These are phyloP conservation scores for Bedellia somnulentella DNA, from an alignment of 2,888 invertebrate genomes.

Conservation along the genomic window DNA sequence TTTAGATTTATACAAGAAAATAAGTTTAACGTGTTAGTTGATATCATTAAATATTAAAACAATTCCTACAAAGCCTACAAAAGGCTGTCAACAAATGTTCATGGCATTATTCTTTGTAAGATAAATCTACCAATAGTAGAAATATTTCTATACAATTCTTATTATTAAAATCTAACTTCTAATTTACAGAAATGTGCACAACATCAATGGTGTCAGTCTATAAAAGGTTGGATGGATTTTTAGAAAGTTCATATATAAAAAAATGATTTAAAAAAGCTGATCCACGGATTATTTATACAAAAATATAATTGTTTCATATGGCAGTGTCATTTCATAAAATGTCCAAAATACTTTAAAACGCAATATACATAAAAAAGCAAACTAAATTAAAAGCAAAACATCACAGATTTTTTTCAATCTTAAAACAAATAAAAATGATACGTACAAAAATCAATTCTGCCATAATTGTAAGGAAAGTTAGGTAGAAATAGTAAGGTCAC, in stretches of 20 bases:
- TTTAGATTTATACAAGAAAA: constrained; percentile 1
- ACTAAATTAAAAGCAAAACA: constrained; percentile 30
- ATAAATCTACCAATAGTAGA: constrained; percentile 18
- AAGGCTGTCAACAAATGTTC: too few species aligned
- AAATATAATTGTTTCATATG: too few species aligned
- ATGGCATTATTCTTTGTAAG: constrained; percentile 25
- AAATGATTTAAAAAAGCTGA: constrained; percentile 19
- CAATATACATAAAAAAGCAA: constrained; percentile 8
- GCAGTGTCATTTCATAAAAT: constrained; percentile 2
- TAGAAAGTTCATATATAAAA: constrained; percentile 20
- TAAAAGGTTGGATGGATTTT: constrained; percentile 56
- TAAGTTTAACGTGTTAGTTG: too few species aligned
- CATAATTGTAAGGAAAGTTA: too few species aligned
- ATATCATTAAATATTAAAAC: too few species aligned
- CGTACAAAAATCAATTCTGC: too few species aligned
- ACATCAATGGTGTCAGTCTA: constrained; percentile 57
- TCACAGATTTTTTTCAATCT: constrained; percentile 49
- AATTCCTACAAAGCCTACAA: too few species aligned
- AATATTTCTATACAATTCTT: constrained; percentile 19
- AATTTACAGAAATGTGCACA: constrained; percentile 52
- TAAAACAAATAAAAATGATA: too few species aligned
- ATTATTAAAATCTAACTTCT: constrained; percentile 33
- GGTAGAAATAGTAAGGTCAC: constrained; percentile 46
- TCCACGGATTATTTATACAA: background rate
- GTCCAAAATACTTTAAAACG: background rate